Conservation (phyloP, 1,140 invertebrate genomes). For the Anagrus nilaparvatae region DNA sequence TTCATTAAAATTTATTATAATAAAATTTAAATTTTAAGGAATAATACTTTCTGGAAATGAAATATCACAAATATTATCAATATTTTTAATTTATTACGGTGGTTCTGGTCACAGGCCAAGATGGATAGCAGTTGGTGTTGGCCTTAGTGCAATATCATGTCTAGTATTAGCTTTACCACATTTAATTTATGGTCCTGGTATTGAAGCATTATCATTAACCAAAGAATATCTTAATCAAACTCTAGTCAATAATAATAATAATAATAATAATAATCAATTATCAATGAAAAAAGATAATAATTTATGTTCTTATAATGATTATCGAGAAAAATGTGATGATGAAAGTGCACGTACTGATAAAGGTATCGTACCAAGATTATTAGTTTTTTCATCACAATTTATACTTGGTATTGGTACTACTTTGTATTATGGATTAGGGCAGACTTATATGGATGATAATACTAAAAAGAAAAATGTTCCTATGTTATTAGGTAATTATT, state of each 20-base stretch:
- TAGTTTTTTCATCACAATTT: conserved; percentile 60
- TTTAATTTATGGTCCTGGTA: conserved; percentile 54
- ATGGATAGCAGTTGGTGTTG: conserved; percentile 56
- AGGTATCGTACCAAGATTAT: conserved; percentile 46
- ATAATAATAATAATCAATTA: conserved; percentile 16
- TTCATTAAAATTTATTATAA: conserved; percentile 5
- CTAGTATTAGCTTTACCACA: conserved; percentile 56
- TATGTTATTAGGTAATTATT: conserved; percentile 44
- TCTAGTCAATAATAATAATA: conserved; percentile 17
- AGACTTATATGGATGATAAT: conserved; percentile 62
- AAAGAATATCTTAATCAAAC: conserved; percentile 37
- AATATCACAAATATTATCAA: conserved; percentile 55
- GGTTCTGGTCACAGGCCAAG: conserved; percentile 47
- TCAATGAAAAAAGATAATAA: too few species aligned
- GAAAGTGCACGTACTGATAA: conserved; percentile 35
- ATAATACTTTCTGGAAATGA: conserved; percentile 61
- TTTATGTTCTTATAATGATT: conserved; percentile 23
- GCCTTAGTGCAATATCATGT: conserved; percentile 52
- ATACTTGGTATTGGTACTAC: conserved; percentile 59
- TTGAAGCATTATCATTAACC: conserved; percentile 41
- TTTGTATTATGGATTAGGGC: conserved; percentile 55
- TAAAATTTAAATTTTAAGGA: conserved; percentile 37
- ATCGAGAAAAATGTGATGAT: conserved; percentile 36
- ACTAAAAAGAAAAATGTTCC: conserved; percentile 58
- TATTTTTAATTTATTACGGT: conserved; percentile 52